Evolutionary conservation across 1,140 invertebrate species (phyloP).

Genomic region (Propsilocerus akamusi): DNA sequence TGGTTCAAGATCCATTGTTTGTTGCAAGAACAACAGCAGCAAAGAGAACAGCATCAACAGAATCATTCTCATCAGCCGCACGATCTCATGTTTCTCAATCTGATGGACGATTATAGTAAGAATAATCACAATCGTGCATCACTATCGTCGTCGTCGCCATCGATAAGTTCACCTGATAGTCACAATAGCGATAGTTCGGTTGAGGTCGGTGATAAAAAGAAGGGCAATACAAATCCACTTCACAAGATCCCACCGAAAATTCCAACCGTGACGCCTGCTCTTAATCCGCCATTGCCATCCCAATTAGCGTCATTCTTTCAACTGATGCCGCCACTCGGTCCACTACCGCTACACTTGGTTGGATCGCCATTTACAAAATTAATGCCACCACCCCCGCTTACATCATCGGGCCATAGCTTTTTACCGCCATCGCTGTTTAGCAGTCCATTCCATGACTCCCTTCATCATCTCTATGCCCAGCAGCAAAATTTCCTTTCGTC

Average conservation of each 20-base stretch:
- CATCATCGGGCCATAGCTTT: constrained; percentile 35
- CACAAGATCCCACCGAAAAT: constrained; percentile 11
- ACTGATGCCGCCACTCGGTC: constrained; percentile 33
- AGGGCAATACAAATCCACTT: constrained; percentile 7
- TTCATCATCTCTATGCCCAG: constrained; percentile 26
- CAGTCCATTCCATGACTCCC: background rate
- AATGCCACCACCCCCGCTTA: constrained; percentile 25
- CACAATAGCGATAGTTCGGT: constrained; percentile 45
- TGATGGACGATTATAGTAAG: constrained; percentile 37
- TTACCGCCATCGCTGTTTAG: constrained; percentile 27
- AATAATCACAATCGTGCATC: constrained; percentile 7
- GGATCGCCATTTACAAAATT: background rate
- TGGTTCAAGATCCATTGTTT: constrained; percentile 85
- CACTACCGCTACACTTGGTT: constrained; percentile 20
- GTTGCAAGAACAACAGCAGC: constrained; percentile 56
- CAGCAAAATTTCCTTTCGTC: constrained; percentile 11
- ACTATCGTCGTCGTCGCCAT: constrained; percentile 29
- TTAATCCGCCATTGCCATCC: constrained; percentile 21
- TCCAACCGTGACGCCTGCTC: constrained; percentile 18
- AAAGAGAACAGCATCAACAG: constrained; percentile 22
- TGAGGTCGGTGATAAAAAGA: constrained; percentile 27
- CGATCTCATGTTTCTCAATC: constrained; percentile 8
- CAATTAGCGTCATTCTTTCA: constrained; percentile 27
- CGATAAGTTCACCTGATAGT: constrained; percentile 44
- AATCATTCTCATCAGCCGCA: constrained; percentile 12